Conservation (phyloP, 1,140 invertebrate genomes). For the Ridgeia piscesae region DNA sequence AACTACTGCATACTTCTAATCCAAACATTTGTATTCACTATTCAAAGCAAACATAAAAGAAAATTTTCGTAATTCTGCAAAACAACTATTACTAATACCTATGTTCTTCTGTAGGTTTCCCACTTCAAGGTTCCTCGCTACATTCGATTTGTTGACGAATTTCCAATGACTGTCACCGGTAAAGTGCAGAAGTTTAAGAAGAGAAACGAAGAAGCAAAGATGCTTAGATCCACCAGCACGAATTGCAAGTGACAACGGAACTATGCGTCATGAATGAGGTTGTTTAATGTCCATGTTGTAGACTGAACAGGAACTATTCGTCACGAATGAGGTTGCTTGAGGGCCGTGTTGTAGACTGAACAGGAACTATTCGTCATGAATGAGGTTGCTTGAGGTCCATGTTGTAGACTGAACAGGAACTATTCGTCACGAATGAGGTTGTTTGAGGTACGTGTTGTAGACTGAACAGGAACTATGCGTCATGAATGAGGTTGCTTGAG, state of each 20-base stretch:
- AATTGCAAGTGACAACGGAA: slow-evolving; percentile 28
- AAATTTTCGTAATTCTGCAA: background rate
- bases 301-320: no score
- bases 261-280: no score
- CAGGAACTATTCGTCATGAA: no score
- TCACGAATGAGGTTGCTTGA: no score
- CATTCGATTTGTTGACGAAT: slow-evolving; percentile 69
- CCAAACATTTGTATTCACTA: background rate
- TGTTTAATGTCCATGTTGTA: no score
- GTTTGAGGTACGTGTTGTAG: no score
- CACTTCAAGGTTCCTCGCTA: slow-evolving; percentile 82
- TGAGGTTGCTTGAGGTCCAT: no score
- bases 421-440: no score
- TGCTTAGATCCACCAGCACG: slow-evolving; percentile 37
- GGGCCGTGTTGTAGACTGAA: no score
- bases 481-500: no score
- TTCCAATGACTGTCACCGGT: slow-evolving; percentile 81
- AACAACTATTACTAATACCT: background rate
- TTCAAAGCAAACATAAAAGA: background rate
- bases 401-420: no score
- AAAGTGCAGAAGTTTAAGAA: slow-evolving; percentile 79
- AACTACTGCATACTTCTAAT: background rate
- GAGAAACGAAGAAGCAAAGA: slow-evolving; percentile 52
- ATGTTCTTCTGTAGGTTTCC: slow-evolving; percentile 64
- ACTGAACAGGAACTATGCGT: no score